phyloP scores from a whole-genome alignment of 2,113 vertebrate species.

The Glaucidium brasilianum region DNA sequence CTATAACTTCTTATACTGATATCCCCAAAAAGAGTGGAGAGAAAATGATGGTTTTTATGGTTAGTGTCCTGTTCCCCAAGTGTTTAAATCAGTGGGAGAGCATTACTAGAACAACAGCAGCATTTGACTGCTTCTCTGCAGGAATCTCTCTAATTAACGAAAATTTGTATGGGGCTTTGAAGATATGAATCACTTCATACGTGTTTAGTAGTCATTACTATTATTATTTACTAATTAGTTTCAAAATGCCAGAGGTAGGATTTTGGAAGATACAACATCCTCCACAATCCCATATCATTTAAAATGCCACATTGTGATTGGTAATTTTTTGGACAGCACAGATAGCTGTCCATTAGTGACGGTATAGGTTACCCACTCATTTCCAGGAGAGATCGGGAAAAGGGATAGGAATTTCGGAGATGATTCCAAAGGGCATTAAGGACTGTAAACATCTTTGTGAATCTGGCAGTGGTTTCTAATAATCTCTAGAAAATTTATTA shows the following conservation, averaged over 20 bases:
- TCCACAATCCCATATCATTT: not conserved
- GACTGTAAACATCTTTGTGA: not conserved
- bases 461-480: not conserved
- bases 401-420: not conserved
- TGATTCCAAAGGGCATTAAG: not conserved
- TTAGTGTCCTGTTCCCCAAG: not conserved
- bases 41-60: not conserved
- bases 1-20: not conserved
- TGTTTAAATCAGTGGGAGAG: not conserved
- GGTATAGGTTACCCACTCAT: not conserved
- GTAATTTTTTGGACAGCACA: not conserved
- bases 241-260: not conserved
- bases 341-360: not conserved
- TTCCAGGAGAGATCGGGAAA: not conserved
- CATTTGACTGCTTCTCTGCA: not conserved
- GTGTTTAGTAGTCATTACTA: constrained; percentile 36
- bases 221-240: constrained; percentile 5
- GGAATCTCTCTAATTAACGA: not conserved
- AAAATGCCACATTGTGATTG: not conserved
- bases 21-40: not conserved
- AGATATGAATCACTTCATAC: constrained; percentile 3
- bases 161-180: constrained; percentile 4
- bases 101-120: not conserved
- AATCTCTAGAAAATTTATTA: not conserved
- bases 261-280: not conserved